Evolutionary conservation across 2,888 invertebrate genomes (phyloP).

Genomic region (Drosophila austrosaltans): DNA sequence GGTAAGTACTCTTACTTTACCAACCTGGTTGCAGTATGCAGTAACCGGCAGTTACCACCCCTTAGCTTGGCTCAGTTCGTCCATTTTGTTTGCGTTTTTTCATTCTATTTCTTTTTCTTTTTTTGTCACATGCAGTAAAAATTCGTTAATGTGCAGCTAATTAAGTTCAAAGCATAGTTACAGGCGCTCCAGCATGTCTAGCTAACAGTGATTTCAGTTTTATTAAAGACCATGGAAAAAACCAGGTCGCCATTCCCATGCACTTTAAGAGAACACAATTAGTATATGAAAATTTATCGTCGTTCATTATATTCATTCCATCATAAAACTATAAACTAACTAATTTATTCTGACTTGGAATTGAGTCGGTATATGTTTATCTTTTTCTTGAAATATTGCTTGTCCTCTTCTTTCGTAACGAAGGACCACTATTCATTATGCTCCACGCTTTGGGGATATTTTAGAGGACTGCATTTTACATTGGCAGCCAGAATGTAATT

Average conservation of each 20-base stretch:
- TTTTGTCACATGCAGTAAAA: slow-evolving; percentile 64
- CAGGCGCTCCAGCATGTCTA: slow-evolving; percentile 46
- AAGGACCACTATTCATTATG: not conserved
- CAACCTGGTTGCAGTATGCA: slow-evolving; percentile 69
- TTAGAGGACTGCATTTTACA: slow-evolving; percentile 4
- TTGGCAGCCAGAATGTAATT: slow-evolving; percentile 36
- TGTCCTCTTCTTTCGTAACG: too few species aligned
- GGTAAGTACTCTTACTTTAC: slow-evolving; percentile 54
- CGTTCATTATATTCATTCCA: too few species aligned
- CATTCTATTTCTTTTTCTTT: slow-evolving; percentile 7
- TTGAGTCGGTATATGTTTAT: too few species aligned
- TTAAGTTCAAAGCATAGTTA: slow-evolving; percentile 77
- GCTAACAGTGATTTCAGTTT: not conserved
- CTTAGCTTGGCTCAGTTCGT: not conserved
- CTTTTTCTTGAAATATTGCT: too few species aligned
- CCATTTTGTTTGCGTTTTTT: slow-evolving; percentile 13
- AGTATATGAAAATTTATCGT: too few species aligned
- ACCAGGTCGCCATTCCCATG: not conserved
- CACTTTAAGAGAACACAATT: not conserved
- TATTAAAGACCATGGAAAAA: not conserved
- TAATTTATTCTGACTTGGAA: too few species aligned
- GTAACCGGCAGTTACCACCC: slow-evolving; percentile 43
- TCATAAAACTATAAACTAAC: too few species aligned
- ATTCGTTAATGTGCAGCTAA: slow-evolving; percentile 75
- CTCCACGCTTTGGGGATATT: not conserved